Evolutionary conservation across 2,797 vertebrate species (phyloP).

Genomic region (Ataeniobius toweri): DNA sequence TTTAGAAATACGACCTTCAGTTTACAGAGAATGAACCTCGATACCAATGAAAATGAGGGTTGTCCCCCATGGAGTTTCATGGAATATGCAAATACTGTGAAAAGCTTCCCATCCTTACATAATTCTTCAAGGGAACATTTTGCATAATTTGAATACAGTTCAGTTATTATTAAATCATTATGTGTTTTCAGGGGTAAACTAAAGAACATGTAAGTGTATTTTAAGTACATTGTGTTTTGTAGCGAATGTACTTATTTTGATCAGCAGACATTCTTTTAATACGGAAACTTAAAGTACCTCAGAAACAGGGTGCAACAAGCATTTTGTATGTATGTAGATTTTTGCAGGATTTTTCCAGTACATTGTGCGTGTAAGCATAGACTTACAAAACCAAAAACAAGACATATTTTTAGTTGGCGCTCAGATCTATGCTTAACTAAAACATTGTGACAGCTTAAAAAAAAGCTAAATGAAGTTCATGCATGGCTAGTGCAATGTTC

Average conservation of each 20-base stretch:
- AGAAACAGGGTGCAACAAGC: too few species aligned
- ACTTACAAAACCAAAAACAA: background rate
- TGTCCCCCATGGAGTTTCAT: too few species aligned
- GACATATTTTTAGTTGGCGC: background rate
- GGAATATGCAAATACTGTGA: too few species aligned
- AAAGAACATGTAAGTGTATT: background rate
- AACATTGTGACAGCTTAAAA: background rate
- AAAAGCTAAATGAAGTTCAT: background rate
- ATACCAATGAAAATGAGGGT: too few species aligned
- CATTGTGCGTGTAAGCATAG: background rate
- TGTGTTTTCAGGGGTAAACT: background rate
- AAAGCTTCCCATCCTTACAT: too few species aligned
- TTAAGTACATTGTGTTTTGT: background rate
- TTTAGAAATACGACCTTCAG: too few species aligned
- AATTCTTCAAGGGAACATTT: too few species aligned
- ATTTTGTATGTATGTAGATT: background rate
- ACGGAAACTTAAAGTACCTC: too few species aligned
- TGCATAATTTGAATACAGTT: background rate
- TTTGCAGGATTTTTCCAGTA: background rate
- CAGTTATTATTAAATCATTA: background rate
- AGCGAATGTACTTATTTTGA: background rate
- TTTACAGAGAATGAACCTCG: too few species aligned
- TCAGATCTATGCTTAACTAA: background rate
- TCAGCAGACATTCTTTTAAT: too few species aligned
- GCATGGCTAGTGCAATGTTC: background rate